Conservation (phyloP, 1,140 invertebrate species). For the Lethrus apterus region DNA sequence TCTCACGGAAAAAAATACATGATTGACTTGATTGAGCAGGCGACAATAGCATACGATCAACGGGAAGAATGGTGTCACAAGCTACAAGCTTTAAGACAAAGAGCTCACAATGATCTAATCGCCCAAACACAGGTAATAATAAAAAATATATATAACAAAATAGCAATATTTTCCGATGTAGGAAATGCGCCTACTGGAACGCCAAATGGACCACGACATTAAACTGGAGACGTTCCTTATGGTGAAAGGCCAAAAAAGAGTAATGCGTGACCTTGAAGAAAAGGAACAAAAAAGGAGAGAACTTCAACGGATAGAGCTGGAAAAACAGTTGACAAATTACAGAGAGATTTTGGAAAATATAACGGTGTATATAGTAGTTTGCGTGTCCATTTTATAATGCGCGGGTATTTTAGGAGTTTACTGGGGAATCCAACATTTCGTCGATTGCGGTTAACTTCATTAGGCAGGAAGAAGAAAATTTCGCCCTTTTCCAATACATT, state of each 20-base stretch:
- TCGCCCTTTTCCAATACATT: constrained; percentile 86
- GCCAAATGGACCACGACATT: constrained; percentile 74
- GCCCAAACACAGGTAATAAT: constrained; percentile 49
- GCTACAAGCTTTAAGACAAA: constrained; percentile 65
- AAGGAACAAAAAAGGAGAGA: constrained; percentile 57
- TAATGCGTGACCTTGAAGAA: constrained; percentile 65
- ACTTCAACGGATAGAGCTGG: constrained; percentile 56
- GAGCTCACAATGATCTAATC: constrained; percentile 46
- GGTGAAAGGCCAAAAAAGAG: constrained; percentile 71
- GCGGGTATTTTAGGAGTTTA: constrained; percentile 41
- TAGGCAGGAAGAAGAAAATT: constrained; percentile 83
- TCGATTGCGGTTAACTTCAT: constrained; percentile 65
- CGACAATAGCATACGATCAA: constrained; percentile 75
- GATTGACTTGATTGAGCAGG: constrained; percentile 71
- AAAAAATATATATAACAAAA: constrained; percentile 40
- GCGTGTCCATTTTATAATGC: background rate
- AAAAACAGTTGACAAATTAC: constrained; percentile 60
- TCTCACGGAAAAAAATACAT: constrained; percentile 64
- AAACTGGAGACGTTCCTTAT: constrained; percentile 78
- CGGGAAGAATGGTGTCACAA: constrained; percentile 75
- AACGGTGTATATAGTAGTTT: constrained; percentile 38
- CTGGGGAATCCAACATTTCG: constrained; percentile 45
- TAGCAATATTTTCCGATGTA: constrained; percentile 22
- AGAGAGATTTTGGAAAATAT: constrained; percentile 66
- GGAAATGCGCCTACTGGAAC: constrained; percentile 78